phyloP scores from a whole-genome alignment of 2,113 vertebrate species.

The Cathartes aura region DNA sequence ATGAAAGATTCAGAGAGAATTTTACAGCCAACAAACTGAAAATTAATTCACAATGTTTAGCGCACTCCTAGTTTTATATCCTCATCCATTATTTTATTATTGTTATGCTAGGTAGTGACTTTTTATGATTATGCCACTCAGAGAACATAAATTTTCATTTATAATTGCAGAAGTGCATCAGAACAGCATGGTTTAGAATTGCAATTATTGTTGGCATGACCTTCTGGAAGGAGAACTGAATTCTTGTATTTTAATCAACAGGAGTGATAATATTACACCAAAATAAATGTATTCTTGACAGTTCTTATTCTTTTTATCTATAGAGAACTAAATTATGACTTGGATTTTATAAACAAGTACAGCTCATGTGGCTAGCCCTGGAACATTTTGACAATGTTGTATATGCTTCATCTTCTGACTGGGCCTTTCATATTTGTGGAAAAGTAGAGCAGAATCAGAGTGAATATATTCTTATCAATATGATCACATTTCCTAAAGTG shows the following conservation, averaged over 20 bases:
- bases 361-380: background rate
- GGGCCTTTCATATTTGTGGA: background rate
- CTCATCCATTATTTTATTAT: conserved; percentile 16
- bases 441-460: background rate
- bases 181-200: background rate
- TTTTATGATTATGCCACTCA: background rate
- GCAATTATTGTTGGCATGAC: background rate
- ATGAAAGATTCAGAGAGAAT: background rate
- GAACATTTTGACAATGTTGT: background rate
- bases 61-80: background rate
- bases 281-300: background rate
- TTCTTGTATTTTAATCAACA: background rate
- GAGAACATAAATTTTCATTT: conserved; percentile 1
- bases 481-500: background rate
- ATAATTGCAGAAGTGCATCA: background rate
- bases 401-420: background rate
- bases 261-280: background rate
- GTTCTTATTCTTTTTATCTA: background rate
- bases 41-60: conserved; percentile 14
- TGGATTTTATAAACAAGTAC: background rate
- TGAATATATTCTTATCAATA: background rate
- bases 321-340: background rate
- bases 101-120: background rate
- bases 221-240: background rate
- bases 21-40: background rate